Conservation (phyloP, 2,113 vertebrate genomes). For the Hippocampus guttulatus region DNA sequence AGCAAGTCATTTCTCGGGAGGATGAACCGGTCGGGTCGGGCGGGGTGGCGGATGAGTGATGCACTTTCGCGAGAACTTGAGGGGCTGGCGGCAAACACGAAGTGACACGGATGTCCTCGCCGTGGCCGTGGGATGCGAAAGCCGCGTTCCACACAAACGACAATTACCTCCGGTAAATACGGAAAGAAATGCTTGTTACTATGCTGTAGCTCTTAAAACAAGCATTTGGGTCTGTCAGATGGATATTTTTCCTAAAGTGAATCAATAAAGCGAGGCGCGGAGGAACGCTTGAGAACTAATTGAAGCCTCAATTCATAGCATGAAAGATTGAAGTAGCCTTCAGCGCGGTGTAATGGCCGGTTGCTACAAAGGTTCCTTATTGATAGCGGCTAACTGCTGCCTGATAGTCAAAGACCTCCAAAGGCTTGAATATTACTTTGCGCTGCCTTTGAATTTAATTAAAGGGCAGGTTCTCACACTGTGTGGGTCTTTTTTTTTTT, state of each 20-base stretch:
- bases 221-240: conserved; percentile 9
- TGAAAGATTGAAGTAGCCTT: conserved; percentile 24
- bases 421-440: conserved; percentile 25
- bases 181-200: conserved; percentile 3
- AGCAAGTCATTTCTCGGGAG: conserved; percentile 2
- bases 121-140: neutral
- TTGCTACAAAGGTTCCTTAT: conserved; percentile 28
- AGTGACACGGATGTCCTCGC: neutral
- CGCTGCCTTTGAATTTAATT: conserved; percentile 45
- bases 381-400: conserved; percentile 25
- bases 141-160: neutral
- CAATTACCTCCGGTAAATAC: conserved; percentile 13
- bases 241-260: conserved; percentile 10
- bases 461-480: conserved; percentile 26
- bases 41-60: neutral
- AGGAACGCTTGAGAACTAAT: conserved; percentile 35
- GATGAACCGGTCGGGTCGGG: neutral
- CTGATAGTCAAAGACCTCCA: conserved; percentile 28
- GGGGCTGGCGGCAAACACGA: neutral
- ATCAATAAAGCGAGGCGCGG: conserved; percentile 16
- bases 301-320: conserved; percentile 18
- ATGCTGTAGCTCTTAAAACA: conserved; percentile 1
- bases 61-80: conserved; percentile 7
- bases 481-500: conserved; percentile 28
- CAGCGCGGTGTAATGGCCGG: conserved; percentile 22